These are phyloP conservation scores for Montipora foliosa DNA, from an alignment of 64 coral and sea anemone genomes.

Conservation along the genomic window DNA sequence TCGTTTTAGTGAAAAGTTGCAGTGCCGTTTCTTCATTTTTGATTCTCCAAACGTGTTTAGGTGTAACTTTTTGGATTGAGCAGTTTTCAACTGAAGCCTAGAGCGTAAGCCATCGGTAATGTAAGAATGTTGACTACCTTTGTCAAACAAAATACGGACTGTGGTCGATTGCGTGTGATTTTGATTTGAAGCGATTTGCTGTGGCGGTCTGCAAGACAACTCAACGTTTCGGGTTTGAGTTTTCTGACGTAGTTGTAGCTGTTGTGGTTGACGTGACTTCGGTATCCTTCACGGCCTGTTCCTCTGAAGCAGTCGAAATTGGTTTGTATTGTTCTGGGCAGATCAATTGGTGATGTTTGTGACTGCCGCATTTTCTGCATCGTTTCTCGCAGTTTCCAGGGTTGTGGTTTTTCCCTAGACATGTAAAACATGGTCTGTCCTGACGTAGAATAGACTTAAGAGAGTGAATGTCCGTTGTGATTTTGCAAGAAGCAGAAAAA, in stretches of 20 bases:
- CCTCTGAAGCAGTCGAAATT: background rate
- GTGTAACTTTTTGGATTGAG: background rate
- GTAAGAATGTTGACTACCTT: background rate
- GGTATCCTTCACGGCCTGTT: background rate
- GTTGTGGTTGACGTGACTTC: background rate
- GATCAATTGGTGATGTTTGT: conserved; percentile 9
- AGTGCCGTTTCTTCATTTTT: background rate
- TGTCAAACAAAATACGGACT: background rate
- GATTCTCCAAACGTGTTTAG: conserved; percentile 16
- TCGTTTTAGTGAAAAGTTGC: too few species aligned
- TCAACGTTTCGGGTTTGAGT: background rate
- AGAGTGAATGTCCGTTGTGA: too few species aligned
- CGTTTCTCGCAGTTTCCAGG: background rate
- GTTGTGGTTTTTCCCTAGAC: background rate
- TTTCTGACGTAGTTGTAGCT: background rate
- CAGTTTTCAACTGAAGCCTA: too few species aligned
- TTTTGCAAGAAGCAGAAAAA: too few species aligned
- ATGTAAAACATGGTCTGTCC: background rate
- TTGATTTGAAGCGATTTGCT: conserved; percentile 12
- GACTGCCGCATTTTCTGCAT: background rate
- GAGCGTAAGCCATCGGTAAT: background rate
- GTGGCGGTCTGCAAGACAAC: conserved; percentile 2
- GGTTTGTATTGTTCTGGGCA: background rate
- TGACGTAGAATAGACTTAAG: background rate
- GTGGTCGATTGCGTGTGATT: background rate